A percentile compares a stretch with the other conserved stretches of the same genome.
These are phyloP conservation scores for Microchrysa polita DNA, from an alignment of 2,888 invertebrate genomes.

Conservation along the genomic window DNA sequence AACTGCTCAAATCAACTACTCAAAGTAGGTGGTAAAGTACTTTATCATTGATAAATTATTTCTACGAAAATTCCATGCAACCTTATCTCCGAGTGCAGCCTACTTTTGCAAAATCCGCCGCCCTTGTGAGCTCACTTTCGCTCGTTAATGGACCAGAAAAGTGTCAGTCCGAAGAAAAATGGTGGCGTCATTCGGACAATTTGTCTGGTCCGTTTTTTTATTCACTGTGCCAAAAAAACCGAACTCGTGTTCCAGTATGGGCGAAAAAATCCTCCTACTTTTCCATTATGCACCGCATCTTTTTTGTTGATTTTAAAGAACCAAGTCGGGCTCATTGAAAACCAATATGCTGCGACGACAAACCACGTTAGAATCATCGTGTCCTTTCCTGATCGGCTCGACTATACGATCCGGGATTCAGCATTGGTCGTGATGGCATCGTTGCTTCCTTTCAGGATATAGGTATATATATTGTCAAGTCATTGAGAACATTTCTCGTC, in stretches of 20 bases:
- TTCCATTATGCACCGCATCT: neutral
- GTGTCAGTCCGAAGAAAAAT: constrained; percentile 33
- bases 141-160: constrained; percentile 35
- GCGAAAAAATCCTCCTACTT: neutral
- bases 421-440: neutral
- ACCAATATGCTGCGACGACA: constrained; percentile 12
- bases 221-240: neutral
- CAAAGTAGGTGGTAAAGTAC: constrained; percentile 30
- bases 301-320: constrained; percentile 10
- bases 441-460: neutral
- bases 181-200: constrained; percentile 28
- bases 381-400: neutral
- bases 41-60: constrained; percentile 21
- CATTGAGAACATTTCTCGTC: neutral
- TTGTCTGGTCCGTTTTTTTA: constrained; percentile 10
- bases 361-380: constrained; percentile 15
- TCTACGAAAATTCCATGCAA: constrained; percentile 22
- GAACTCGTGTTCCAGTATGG: neutral
- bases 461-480: neutral
- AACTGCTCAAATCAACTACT: neutral
- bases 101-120: constrained; percentile 3
- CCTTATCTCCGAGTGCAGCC: neutral
- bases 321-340: neutral
- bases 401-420: neutral
- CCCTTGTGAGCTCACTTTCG: constrained; percentile 12